Base-by-base conservation (phyloP, 2,888 invertebrate genomes). In the Cheilosia pagana region DNA sequence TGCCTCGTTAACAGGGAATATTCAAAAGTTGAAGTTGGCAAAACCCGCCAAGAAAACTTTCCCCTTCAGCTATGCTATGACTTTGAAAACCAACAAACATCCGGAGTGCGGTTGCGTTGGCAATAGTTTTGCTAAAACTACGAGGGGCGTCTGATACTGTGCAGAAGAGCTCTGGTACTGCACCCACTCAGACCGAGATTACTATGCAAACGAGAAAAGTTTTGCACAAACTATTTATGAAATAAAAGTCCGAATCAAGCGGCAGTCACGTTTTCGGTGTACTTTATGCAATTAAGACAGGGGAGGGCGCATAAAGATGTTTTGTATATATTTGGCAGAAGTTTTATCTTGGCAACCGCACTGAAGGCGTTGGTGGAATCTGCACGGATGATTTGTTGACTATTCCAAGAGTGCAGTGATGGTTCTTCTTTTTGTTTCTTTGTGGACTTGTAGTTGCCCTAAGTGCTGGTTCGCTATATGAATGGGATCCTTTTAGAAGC, bases 171-270 rank as follows among this genome's bases (percentile, higher is more conserved):
- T 62, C 28, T 25, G 48, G n/a, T 50, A 48, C 67, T 35, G 39
- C 70, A 78, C 59, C 74, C 81, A 71, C 81, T 81, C 75, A 71
- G 75, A 81, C 85, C 59, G 71, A 85, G 85, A 85, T 85, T 85
- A 85, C 85, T 81, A 85, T 85, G 85, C 81, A 85, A 85, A 85
- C 85, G 81, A 85, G 85, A 71, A 85, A 85, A 85, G 60, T 85
- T 85, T 48, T 67, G 65, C 70, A 14, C 75, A 81, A 85, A 85
- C 81, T 85, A 85, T 85, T 85, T 85, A 85, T 85, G 85, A 81
- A 85, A 85, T 85, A 85, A 85, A 85, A 85, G 81, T 85, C 75
- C 70, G 39, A 85, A 81, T 85, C 85, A 67, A 85, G 81, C 81
- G 67, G 65, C 60, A 85, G 85, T 85, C 85, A 85, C 85, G 85